Evolutionary conservation across 2,113 vertebrate genomes (phyloP).

Genomic region (Rhinolophus sinicus): DNA sequence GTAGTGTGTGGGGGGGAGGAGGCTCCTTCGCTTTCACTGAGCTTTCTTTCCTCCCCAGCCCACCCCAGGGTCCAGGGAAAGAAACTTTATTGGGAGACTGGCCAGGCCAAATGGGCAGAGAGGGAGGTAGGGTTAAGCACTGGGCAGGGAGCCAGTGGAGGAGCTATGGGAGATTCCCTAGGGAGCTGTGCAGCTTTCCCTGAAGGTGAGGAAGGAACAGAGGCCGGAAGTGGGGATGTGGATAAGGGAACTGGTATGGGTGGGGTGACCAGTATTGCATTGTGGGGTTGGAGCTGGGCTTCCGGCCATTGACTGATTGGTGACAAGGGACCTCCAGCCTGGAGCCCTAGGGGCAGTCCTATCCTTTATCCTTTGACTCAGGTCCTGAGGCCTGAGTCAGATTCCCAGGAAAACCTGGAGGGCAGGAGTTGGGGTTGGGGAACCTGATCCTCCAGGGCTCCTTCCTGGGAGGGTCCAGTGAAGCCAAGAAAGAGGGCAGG

Average conservation of each 20-base stretch:
- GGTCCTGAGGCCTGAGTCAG: conserved; percentile 54
- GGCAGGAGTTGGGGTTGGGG: neutral
- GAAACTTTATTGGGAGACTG: conserved; percentile 33
- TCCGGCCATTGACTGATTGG: conserved; percentile 69
- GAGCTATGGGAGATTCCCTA: conserved; percentile 33
- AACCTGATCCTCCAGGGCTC: neutral
- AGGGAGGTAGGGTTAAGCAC: neutral
- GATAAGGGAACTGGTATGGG: conserved; percentile 54
- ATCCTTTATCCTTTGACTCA: conserved; percentile 33
- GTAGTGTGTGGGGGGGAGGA: neutral
- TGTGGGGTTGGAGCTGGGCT: conserved; percentile 58
- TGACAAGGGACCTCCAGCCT: conserved; percentile 58
- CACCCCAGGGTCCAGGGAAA: neutral
- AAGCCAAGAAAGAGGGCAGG: neutral
- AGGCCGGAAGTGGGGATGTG: conserved; percentile 58
- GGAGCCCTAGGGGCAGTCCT: neutral
- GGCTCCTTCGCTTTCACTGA: neutral
- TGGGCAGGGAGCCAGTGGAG: conserved; percentile 28
- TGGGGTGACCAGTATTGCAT: conserved; percentile 61
- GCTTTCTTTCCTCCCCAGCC: neutral
- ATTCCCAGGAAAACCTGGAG: conserved; percentile 51
- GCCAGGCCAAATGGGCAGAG: neutral
- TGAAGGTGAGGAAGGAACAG: conserved; percentile 72
- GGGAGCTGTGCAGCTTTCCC: conserved; percentile 37
- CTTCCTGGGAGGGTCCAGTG: neutral